Evolutionary conservation across 2,888 invertebrate species (phyloP), one percentile per base, ranked within the genome.

Genomic region (Aspidapion aeneum): DNA sequence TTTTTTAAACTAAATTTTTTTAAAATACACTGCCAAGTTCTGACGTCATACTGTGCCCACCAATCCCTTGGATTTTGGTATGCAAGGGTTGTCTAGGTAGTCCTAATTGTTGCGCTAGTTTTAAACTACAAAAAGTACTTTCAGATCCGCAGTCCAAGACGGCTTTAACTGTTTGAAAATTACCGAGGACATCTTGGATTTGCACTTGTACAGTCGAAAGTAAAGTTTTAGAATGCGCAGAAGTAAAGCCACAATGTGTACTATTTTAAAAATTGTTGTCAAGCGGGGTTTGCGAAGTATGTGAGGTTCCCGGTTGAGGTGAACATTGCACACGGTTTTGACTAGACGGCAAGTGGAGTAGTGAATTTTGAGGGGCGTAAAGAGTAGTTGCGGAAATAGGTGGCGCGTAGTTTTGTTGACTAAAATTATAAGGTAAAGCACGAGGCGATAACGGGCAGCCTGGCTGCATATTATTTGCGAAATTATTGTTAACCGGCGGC

Each of bases 161-260:
- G 49, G 49, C 49, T 48, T 48, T 48, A 12, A 48, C 49, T 9
- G 49, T 48, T 48, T 48, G 9, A n/a, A 48, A 48, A n/a, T 48
- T 48, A 9, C 49, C 49, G 49, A 9, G 49, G 9, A 9, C 49
- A n/a, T 48, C 49, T 48, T 12, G n/a, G n/a, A 48, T 48, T 48
- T 48, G 49, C 9, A 48, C 49, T 48, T 12, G 49, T 12, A n/a
- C n/a, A n/a, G 49, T 48, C 9, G 49, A 9, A n/a, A 17, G 3
- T 9, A 52, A 9, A 52, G 19, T 52, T 52, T 52, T 5, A 5
- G 52, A 52, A 9, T 52, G 17, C 17, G 52, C 52, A 52, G 52
- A 52, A 9, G 52, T 52, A 52, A 52, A 52, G 17, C 52, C 52
- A 19, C 52, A 52, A n/a, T 52, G 52, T n/a, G 52, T 52, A 7